These are phyloP conservation scores for Anastrepha obliqua DNA, from an alignment of 1,140 invertebrate species.

Conservation along the genomic window DNA sequence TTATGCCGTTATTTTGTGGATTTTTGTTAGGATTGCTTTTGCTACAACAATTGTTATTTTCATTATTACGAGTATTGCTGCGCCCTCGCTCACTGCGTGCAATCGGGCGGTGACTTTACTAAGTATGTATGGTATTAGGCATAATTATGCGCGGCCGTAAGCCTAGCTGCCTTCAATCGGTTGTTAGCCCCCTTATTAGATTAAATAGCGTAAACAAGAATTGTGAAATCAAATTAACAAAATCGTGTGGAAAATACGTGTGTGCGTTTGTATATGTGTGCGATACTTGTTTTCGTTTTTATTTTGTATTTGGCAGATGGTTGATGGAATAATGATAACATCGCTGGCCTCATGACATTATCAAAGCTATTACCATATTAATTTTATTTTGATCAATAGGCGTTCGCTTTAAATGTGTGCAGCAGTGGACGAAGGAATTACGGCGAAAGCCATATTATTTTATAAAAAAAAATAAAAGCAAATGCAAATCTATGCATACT, in stretches of 20 bases:
- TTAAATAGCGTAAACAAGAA: constrained; percentile 9
- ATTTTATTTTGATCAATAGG: not conserved
- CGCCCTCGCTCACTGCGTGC: not conserved
- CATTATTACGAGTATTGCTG: not conserved
- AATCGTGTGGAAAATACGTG: not conserved
- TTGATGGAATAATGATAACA: not conserved
- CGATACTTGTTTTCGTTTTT: not conserved
- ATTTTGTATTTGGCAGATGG: not conserved
- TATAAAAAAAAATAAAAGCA: too few species aligned
- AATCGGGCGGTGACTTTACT: not conserved
- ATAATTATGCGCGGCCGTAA: constrained; percentile 12
- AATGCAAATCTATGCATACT: too few species aligned
- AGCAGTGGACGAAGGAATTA: not conserved
- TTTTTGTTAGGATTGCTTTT: not conserved
- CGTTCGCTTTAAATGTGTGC: too few species aligned
- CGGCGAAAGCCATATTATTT: too few species aligned
- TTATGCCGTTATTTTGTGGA: not conserved
- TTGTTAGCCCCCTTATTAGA: not conserved
- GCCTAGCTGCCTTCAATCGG: not conserved
- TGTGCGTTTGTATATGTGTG: not conserved
- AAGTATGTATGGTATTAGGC: not conserved
- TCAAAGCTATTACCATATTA: not conserved
- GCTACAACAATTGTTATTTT: not conserved
- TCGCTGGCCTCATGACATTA: not conserved
- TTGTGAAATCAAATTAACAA: constrained; percentile 26